Conservation (phyloP, 2,113 vertebrate genomes). For the Seriola rivoliana region DNA sequence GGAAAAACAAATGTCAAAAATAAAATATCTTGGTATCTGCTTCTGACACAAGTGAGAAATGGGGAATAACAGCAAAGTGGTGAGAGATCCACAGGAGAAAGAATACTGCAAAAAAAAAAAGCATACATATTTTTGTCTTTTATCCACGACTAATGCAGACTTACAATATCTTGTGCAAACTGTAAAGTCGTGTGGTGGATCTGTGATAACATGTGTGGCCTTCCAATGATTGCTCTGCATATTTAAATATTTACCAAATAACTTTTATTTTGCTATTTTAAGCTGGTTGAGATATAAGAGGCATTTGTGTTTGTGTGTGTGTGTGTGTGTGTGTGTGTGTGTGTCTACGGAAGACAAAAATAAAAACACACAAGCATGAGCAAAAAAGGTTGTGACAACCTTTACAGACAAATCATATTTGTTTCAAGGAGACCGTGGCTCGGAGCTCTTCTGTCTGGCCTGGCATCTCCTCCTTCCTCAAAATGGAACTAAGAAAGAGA, state of each 20-base stretch:
- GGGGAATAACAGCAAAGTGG: slow-evolving; percentile 12
- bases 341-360: background rate
- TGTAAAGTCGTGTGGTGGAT: background rate
- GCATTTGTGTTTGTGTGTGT: background rate
- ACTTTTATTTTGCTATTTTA: background rate
- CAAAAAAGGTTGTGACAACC: background rate
- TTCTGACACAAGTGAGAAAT: slow-evolving; percentile 51
- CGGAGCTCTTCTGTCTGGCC: slow-evolving; percentile 13
- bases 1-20: slow-evolving; percentile 51
- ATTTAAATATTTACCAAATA: background rate
- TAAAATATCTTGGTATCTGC: slow-evolving; percentile 37
- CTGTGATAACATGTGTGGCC: background rate
- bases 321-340: background rate
- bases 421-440: slow-evolving; percentile 41
- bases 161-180: background rate
- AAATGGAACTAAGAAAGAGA: slow-evolving; percentile 52
- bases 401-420: slow-evolving; percentile 6
- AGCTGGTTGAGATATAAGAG: background rate
- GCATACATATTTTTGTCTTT: background rate
- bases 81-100: background rate
- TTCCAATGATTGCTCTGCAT: slow-evolving; percentile 12
- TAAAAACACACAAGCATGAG: background rate
- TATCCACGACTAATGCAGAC: background rate
- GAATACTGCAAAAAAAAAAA: background rate
- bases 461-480: slow-evolving; percentile 11